Conservation (phyloP, 2,113 vertebrate genomes). For the Scatophagus argus region DNA sequence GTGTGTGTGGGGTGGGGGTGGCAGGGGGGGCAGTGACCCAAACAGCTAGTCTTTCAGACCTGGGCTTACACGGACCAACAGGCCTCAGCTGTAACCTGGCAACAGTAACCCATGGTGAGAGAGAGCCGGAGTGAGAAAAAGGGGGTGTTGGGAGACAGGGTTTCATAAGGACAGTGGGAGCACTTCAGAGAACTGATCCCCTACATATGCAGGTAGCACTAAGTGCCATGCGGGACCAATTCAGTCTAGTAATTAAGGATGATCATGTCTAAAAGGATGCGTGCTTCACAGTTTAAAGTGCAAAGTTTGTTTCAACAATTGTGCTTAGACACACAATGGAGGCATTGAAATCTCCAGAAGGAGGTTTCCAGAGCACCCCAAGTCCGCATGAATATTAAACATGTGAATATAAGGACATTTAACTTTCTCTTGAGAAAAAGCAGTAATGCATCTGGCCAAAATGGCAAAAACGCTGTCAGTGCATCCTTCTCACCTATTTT, state of each 20-base stretch:
- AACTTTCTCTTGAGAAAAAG: conserved; percentile 50
- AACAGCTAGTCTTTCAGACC: conserved; percentile 86
- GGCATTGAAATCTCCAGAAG: conserved; percentile 63
- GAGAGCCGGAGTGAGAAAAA: conserved; percentile 63
- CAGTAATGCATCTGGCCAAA: conserved; percentile 31
- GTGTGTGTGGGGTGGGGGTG: too few relatives aligned
- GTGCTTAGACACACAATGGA: conserved; percentile 62
- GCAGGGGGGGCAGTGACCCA: conserved; percentile 85
- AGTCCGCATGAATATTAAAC: conserved; percentile 73
- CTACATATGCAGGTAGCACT: conserved; percentile 63
- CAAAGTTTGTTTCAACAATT: conserved; percentile 74
- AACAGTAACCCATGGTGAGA: conserved; percentile 87
- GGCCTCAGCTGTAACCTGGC: conserved; percentile 85
- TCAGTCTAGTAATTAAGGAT: conserved; percentile 50
- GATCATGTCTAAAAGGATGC: conserved; percentile 46
- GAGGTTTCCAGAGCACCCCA: conserved; percentile 55
- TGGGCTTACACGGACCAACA: conserved; percentile 82
- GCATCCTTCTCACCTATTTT: conserved; percentile 3
- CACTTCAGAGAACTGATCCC: conserved; percentile 66
- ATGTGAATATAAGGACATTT: conserved; percentile 63
- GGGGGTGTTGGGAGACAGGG: conserved; percentile 69
- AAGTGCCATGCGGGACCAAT: conserved; percentile 24
- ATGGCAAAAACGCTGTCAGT: conserved; percentile 2
- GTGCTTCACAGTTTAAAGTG: conserved; percentile 49
- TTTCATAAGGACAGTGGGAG: conserved; percentile 81